Base-by-base conservation (phyloP, 2,888 invertebrate species). In the Creontiades dilutus region DNA sequence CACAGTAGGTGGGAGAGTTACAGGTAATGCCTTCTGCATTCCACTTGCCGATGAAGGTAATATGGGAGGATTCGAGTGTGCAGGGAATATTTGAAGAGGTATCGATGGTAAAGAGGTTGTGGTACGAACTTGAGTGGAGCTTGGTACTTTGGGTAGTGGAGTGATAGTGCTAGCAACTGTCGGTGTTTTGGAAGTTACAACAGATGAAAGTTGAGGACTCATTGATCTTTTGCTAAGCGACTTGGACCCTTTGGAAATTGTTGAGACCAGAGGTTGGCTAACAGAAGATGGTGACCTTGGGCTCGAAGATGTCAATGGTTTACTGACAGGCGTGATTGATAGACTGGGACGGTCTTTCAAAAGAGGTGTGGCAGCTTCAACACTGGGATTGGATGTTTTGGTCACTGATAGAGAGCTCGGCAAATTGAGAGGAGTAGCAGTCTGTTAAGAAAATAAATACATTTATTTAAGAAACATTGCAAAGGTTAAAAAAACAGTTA, bases 271-370 rank as follows among this genome's bases (percentile, higher is more conserved):
- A 11, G 81, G 52, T 47, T 19, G 68, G 27, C 68, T 82, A 1
- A 23, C 46, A 16, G 82, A 48, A 55, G 82, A 82, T n/a, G 81
- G 81, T 11, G 82, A 82, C 23, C 19, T 46, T 11, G 89, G 78
- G 37, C 47, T 84, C 7, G 89, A 28, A 61, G 89, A 28, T 19
- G 81, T 55, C 19, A 52, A 7, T 14, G 89, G 55, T 27, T 68
- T 84, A 19, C 76, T 84, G 28, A 91, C 82, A 0, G 91, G 91
- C 9, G 90, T 91, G n/a, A 91, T 91, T 4, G 91, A 91, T 16
- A 91, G 57, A 82, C 89, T 91, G 1, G 91, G 91, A 0, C 91
- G 68, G 48, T 91, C 91, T 82, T 90, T 91, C n/a, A 91, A 81
- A 47, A 91, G 68, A 55, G 86, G 84, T 3, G 90, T 37, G 5